A percentile compares a stretch with the other conserved stretches of the same genome.
Evolutionary conservation across 2,113 vertebrate species (phyloP).

Genomic region (Forbesichthys agassizii): DNA sequence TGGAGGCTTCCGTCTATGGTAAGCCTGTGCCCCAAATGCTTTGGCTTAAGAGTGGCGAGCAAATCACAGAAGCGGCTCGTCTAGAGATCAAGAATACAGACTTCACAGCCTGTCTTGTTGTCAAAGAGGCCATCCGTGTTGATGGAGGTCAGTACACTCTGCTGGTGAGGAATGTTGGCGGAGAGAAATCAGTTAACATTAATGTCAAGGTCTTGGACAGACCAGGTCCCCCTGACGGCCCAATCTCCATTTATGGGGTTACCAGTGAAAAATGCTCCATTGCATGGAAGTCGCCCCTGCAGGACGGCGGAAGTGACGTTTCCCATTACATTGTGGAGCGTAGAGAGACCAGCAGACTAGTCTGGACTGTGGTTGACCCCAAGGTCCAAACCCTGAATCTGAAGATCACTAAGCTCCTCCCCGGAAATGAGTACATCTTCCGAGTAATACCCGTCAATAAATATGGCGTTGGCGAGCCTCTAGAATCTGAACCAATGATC

Average conservation of each 20-base stretch:
- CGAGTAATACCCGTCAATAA: constrained; percentile 97
- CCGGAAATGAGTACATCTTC: constrained; percentile 98
- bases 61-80: constrained; percentile 86
- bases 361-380: constrained; percentile 92
- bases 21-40: constrained; percentile 90
- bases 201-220: constrained; percentile 93
- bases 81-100: constrained; percentile 91
- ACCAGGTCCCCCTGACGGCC: constrained; percentile 94
- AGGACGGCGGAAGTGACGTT: constrained; percentile 94
- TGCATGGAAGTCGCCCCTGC: constrained; percentile 90
- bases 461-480: constrained; percentile 92
- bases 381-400: constrained; percentile 89
- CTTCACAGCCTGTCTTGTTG: constrained; percentile 84
- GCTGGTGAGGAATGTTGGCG: constrained; percentile 92
- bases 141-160: constrained; percentile 93
- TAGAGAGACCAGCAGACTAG: constrained; percentile 95
- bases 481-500: constrained; percentile 90
- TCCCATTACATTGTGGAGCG: constrained; percentile 93
- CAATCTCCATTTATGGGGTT: constrained; percentile 86
- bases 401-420: constrained; percentile 94
- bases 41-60: constrained; percentile 86
- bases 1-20: constrained; percentile 88
- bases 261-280: constrained; percentile 92
- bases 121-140: constrained; percentile 90
- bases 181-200: constrained; percentile 87